A percentile compares a stretch with the other conserved stretches of the same genome.
phyloP scores from a whole-genome alignment of 2,888 invertebrate species.

The Acleris laterana region DNA sequence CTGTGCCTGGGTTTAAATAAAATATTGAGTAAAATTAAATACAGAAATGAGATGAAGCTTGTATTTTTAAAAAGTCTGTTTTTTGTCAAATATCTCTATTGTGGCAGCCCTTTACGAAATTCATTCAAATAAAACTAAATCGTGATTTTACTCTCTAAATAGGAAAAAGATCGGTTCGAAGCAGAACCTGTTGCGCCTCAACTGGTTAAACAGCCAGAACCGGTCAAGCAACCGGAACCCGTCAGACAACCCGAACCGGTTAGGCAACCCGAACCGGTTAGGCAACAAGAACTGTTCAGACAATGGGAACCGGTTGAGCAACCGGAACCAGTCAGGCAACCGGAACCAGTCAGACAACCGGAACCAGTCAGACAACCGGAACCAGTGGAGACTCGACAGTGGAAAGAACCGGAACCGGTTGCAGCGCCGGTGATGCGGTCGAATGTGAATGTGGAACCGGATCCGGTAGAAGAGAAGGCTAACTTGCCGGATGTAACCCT shows the following conservation, averaged over 20 bases:
- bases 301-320: conserved; percentile 18
- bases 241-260: conserved; percentile 34
- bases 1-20: no score
- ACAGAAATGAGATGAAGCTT: no score
- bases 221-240: conserved; percentile 23
- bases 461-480: conserved; percentile 32
- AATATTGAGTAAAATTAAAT: no score
- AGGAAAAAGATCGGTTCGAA: conserved; percentile 69
- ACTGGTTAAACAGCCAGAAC: conserved; percentile 33
- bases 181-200: conserved; percentile 41
- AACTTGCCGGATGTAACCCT: conserved; percentile 73
- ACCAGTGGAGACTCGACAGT: neutral
- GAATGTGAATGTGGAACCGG: neutral
- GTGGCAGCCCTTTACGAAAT: no score
- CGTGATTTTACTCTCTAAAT: neutral
- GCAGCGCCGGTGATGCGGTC: neutral
- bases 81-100: no score
- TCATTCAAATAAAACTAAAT: no score
- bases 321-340: neutral
- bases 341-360: neutral
- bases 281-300: conserved; percentile 14
- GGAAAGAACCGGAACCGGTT: conserved; percentile 1
- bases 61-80: no score
- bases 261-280: conserved; percentile 40
- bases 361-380: conserved; percentile 8